These are phyloP conservation scores for Homarus americanus DNA, from an alignment of 1,140 invertebrate genomes.

Conservation along the genomic window DNA sequence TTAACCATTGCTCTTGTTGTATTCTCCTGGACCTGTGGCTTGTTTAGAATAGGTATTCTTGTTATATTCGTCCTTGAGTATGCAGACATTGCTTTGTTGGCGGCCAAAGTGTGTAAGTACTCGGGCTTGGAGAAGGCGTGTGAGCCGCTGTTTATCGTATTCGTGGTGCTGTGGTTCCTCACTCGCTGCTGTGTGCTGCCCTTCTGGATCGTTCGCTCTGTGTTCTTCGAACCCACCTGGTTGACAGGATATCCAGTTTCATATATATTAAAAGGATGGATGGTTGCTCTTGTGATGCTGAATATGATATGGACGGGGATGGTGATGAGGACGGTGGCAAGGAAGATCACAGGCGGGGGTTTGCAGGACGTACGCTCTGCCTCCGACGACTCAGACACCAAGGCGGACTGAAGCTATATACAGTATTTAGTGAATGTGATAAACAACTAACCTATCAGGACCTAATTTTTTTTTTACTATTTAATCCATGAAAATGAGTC, in stretches of 20 bases:
- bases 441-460: no score
- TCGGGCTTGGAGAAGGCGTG: slow-evolving; percentile 89
- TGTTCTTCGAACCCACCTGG: slow-evolving; percentile 89
- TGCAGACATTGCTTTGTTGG: slow-evolving; percentile 86
- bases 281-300: slow-evolving; percentile 31
- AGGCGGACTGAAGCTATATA: no score
- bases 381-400: background rate
- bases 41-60: slow-evolving; percentile 93
- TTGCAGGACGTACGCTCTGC: background rate
- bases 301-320: slow-evolving; percentile 56
- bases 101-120: slow-evolving; percentile 95
- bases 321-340: slow-evolving; percentile 1
- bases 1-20: slow-evolving; percentile 77
- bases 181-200: slow-evolving; percentile 92
- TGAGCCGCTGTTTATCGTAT: slow-evolving; percentile 91
- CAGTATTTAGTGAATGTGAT: no score
- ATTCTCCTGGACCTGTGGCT: slow-evolving; percentile 96
- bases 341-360: background rate
- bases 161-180: slow-evolving; percentile 91
- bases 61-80: slow-evolving; percentile 95
- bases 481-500: no score
- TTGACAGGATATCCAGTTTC: slow-evolving; percentile 95
- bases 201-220: slow-evolving; percentile 89
- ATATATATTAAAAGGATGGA: slow-evolving; percentile 92
- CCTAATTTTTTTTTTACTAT: no score